phyloP scores from a whole-genome alignment of 30 jellyfish, hydroid and myxozoan genomes.

The Aurelia coerulea region DNA sequence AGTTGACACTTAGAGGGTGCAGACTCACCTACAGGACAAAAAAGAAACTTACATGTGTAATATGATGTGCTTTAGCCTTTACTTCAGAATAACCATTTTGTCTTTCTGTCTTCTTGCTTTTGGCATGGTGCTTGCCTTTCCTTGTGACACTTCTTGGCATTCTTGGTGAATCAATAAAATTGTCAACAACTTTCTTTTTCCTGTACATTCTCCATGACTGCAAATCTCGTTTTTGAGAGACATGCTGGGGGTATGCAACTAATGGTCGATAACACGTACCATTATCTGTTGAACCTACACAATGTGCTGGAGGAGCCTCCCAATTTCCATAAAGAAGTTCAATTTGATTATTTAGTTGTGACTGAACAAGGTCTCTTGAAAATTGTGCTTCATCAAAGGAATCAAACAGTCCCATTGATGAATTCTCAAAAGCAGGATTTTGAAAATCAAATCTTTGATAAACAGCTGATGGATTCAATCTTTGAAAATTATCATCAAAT shows the following conservation, averaged over 20 bases:
- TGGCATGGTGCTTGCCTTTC: no score
- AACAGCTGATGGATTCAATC: background rate
- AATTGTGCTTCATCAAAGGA: constrained; percentile 36
- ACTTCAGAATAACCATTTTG: no score
- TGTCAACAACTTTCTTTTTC: constrained; percentile 36
- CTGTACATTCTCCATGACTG: constrained; percentile 23
- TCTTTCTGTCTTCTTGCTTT: no score
- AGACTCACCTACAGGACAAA: no score
- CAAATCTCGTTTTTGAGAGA: background rate
- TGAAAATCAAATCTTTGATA: constrained; percentile 58
- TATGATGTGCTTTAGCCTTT: no score
- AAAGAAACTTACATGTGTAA: no score
- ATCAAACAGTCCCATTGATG: background rate
- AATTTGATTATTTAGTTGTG: constrained; percentile 27
- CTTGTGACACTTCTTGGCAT: constrained; percentile 12
- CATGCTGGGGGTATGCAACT: background rate
- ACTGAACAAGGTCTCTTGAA: constrained; percentile 40
- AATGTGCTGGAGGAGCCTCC: background rate
- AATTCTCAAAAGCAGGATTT: constrained; percentile 51
- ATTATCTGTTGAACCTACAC: background rate
- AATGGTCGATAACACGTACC: background rate
- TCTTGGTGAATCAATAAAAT: constrained; percentile 49
- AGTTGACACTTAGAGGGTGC: no score
- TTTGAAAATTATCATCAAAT: no score
- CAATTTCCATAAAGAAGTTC: constrained; percentile 21